phyloP scores from a whole-genome alignment of 1,140 invertebrate genomes.

The Drosophila yakuba region DNA sequence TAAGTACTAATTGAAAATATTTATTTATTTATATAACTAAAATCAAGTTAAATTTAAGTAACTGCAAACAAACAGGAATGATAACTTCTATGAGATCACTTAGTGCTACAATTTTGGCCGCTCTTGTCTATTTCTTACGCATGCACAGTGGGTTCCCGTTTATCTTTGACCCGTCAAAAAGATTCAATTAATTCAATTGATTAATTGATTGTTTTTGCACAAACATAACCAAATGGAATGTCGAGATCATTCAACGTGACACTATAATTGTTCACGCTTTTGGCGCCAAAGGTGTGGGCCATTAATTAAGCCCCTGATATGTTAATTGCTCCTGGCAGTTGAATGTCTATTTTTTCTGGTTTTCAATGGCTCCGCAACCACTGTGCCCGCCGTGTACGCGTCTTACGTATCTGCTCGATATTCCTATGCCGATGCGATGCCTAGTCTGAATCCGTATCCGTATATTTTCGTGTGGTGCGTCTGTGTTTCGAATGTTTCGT shows the following conservation, averaged over 20 bases:
- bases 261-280: conserved; percentile 20
- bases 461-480: conserved; percentile 65
- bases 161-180: conserved; percentile 15
- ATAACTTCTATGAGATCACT: not conserved
- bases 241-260: conserved; percentile 23
- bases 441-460: conserved; percentile 43
- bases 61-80: no score
- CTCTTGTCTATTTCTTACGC: conserved; percentile 54
- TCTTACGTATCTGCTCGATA: conserved; percentile 58
- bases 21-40: no score
- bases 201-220: conserved; percentile 42
- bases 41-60: no score
- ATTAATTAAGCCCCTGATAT: conserved; percentile 27
- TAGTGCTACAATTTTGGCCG: conserved; percentile 8
- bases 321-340: conserved; percentile 44
- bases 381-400: conserved; percentile 69
- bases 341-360: not conserved
- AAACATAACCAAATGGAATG: conserved; percentile 17
- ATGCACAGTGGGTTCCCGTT: conserved; percentile 56
- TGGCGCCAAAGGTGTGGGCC: conserved; percentile 23
- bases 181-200: conserved; percentile 52
- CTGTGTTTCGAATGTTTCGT: conserved; percentile 31
- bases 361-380: conserved; percentile 23
- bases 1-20: no score
- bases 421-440: conserved; percentile 60